Evolutionary conservation across 1,140 invertebrate genomes (phyloP), one percentile per base, ranked within the genome.

Genomic region (Hesperophylax magnus): DNA sequence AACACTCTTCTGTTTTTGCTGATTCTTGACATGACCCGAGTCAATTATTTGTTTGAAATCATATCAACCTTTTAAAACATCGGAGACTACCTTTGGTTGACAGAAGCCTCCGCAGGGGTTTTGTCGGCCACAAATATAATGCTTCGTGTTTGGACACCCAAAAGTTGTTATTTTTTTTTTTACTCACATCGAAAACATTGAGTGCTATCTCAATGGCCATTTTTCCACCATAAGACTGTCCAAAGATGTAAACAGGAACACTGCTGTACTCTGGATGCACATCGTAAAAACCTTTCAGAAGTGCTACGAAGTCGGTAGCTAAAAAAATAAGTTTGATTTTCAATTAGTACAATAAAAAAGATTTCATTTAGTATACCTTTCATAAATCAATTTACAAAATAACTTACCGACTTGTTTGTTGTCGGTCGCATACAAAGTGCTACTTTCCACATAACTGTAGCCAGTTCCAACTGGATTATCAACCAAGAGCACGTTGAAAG

Each of bases 391-490:
- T 72, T 24, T 27, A 31, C 11, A 47, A n/a, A 27, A 56, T 77
- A 82, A 60, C 39, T 84, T 86, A 89, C 89, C 88, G 20, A 97
- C 96, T 90, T 95, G 89, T 31, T 89, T 87, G 82, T 97, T 96
- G 82, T 93, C 92, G 8, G 89, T 92, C 6, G 92, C 92, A 58
- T 93, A 89, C 27, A 90, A 86, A n/a, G 84, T 85, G 0, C 85
- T 79, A 79, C 90, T 86, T n/a, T 94, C 93, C 0, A 94, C 94
- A 85, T 96, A 96, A 87, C 96, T 97, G 87, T 92, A 98, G 0
- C 96, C 96, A n/a, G 95, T 92, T 1, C 96, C 96, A 6, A 98
- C 96, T 1, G 96, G 96, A 87, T 96, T 97, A 85, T 98, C 96
- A 18, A 97, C 92, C 86, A 97, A 97, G 1, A 98, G 85, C 7